Base-by-base conservation (phyloP, 1,140 invertebrate genomes). In the Cotesia vestalis region DNA sequence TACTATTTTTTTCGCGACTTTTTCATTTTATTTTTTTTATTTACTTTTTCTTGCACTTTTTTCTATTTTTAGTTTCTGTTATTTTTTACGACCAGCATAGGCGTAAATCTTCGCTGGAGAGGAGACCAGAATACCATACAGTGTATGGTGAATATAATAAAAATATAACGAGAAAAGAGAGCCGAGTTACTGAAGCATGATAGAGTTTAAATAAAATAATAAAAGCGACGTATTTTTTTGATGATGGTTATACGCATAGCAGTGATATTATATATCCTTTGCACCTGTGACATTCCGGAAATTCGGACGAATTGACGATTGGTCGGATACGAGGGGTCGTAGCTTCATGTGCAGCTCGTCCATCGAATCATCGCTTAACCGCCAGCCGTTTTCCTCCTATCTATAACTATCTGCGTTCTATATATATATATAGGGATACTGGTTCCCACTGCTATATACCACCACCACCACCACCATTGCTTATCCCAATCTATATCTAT, bases 291-390 rank as follows among this genome's bases (percentile, higher is more conserved):
- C 70, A 66, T 72, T 46, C 53, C 70, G 70, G 70, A 72, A 72
- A 66, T 72, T 63, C 55, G 63, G 70, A 38, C 63, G 70, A 63
- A 72, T 72, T 72, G 70, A 61, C 70, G 70, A 72, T 72, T 72
- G 62, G 52, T 52, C 61, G 62, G 51, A 71, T 59, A 66, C 64
- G 64, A 57, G 64, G 53, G 53, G 62, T 60, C 20, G 60, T 63
- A 53, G 36, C 12, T 27, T 61, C 62, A 9, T 61, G 38, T 17
- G 46, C 57, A 51, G 36, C 12, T 72, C 60, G 52, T 40, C 62
- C 20, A 51, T 71, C 14, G 53, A 71, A 71, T 71, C 40, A 46
- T 46, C 60, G 69, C 12, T 71, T 71, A 71, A 64, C 69, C 60
- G 35, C 27, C 61, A 46, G 51, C 27, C 61, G 46, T 64, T 51